Evolutionary conservation across 2,888 invertebrate genomes (phyloP), one percentile per base, ranked within the genome.

Genomic region (Andrena dorsata): DNA sequence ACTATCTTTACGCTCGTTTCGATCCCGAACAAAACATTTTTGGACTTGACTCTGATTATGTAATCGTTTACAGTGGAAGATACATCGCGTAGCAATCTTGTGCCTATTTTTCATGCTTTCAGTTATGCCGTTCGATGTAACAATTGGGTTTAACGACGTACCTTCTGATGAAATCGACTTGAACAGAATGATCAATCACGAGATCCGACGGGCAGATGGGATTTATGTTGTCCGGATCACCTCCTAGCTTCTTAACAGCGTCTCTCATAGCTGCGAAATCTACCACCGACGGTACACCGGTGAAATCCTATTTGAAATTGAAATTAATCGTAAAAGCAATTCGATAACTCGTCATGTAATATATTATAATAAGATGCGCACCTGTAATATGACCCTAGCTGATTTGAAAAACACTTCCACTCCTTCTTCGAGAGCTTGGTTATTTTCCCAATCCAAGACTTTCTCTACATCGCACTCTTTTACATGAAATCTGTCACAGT

Each of bases 221-320:
- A 95, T 99, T 99, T 91, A 99, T 99, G 93, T 97, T 97, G 88
- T 98, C 95, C 0, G 99, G 97, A 94, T 99, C 95, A 0, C 98
- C 99, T 0, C 97, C 97, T 4, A 99, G 94, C 28, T 95, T 94
- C 88, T 97, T 96, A 0, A 99, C 98, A 0, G 99, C 98, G 94
- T 99, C 99, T 79, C 99, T 95, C 99, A 99, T 99, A 0, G 99
- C 98, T 16, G 99, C 99, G 94, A 99, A 98, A 94, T 99, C 99
- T 0, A 99, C 99, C 30, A 99, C 98, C 0, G 99, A 99, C 0
- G 99, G 99, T 0, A 99, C 99, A 2, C 99, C 99, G 16, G 99
- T 99, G 86, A 98, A 96, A 93, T 98, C 98, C 97, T 98, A 26
- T 76, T 69, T 64, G 26, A 28, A 64, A 51, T 49, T 13, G n/a